Percentiles rank a stretch among this genome's conserved stretches.
These are phyloP conservation scores for Bucco capensis DNA, from an alignment of 2,113 vertebrate genomes.

Conservation along the genomic window DNA sequence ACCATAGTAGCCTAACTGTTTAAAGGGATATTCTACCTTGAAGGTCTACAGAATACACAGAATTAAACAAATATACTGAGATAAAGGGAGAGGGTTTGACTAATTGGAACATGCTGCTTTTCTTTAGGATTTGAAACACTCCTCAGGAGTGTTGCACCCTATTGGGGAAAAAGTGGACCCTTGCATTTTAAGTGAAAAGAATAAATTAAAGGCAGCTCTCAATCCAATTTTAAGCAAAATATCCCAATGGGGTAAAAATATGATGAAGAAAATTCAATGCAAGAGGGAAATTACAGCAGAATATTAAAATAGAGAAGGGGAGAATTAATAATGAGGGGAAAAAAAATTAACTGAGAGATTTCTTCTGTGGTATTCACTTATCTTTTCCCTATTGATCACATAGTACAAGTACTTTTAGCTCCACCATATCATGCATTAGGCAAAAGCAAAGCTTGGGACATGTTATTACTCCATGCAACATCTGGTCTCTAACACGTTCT, in stretches of 20 bases:
- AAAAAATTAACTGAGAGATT: not conserved
- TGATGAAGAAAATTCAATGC: constrained; percentile 24
- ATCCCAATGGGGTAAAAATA: constrained; percentile 16
- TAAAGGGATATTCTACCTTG: not conserved
- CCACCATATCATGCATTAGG: not conserved
- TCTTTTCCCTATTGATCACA: constrained; percentile 23
- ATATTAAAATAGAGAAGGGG: not conserved
- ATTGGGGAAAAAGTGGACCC: not conserved
- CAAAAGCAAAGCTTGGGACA: constrained; percentile 24
- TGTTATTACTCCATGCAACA: constrained; percentile 36
- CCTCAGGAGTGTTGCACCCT: not conserved
- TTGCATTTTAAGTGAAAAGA: not conserved
- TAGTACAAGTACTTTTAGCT: constrained; percentile 12
- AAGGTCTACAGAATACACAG: not conserved
- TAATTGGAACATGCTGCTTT: not conserved
- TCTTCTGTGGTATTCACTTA: not conserved
- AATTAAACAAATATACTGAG: not conserved
- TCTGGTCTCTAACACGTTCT: constrained; percentile 43
- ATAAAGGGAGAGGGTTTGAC: not conserved
- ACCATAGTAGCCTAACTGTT: not conserved
- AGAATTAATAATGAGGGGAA: constrained; percentile 30
- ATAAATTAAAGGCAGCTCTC: constrained; percentile 23
- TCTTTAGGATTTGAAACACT: constrained; percentile 12
- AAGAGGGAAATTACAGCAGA: constrained; percentile 4
- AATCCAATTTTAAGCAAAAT: constrained; percentile 35